A percentile compares a stretch with the other conserved stretches of the same genome.
Conservation (phyloP, 2,113 vertebrate genomes). For the Gopherus evgoodei region DNA sequence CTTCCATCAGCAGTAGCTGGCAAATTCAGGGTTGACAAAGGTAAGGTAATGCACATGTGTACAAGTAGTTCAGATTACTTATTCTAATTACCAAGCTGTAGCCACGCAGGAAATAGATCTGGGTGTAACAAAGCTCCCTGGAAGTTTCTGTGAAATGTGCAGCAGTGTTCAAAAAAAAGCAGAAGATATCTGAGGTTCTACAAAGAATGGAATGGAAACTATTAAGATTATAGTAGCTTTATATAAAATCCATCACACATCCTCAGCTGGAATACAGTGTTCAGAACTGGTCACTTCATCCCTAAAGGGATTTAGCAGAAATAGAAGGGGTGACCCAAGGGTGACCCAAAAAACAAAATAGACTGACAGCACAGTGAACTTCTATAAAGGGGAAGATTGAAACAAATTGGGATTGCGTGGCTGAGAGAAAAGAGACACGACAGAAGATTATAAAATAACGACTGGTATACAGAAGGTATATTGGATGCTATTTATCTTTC, state of each 20-base stretch:
- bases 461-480: too few relatives aligned
- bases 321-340: not conserved
- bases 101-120: not conserved
- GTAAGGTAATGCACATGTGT: not conserved
- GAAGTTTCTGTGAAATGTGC: not conserved
- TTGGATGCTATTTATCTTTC: not conserved
- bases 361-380: not conserved
- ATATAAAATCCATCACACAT: not conserved
- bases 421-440: not conserved
- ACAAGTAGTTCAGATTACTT: not conserved
- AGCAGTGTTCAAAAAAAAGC: not conserved
- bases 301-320: not conserved
- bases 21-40: not conserved
- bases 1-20: not conserved
- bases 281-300: not conserved
- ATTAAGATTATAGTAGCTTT: too few relatives aligned
- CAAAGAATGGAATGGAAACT: not conserved
- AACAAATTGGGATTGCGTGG: not conserved
- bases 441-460: too few relatives aligned
- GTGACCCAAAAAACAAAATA: not conserved
- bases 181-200: not conserved
- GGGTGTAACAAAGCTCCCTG: not conserved
- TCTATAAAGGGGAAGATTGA: not conserved
- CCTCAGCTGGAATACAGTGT: not conserved
- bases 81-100: not conserved